phyloP scores from a whole-genome alignment of 2,888 invertebrate species.

The Rhagium mordax region DNA sequence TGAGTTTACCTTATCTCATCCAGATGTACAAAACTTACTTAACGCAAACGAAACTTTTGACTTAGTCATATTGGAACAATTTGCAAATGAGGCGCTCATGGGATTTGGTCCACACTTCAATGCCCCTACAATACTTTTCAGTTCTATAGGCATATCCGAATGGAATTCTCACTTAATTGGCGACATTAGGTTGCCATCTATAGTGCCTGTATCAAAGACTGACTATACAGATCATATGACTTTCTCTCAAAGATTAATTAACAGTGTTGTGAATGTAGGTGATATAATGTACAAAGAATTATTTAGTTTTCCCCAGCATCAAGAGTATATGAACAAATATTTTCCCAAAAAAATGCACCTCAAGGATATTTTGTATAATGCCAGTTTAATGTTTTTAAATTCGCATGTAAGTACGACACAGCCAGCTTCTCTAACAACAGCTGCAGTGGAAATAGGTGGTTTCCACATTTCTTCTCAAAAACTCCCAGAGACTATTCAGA shows the following conservation, averaged over 20 bases:
- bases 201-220: constrained; percentile 69
- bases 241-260: constrained; percentile 72
- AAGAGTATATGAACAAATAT: constrained; percentile 54
- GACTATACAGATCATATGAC: constrained; percentile 68
- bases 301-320: constrained; percentile 49
- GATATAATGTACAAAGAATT: constrained; percentile 50
- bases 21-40: constrained; percentile 59
- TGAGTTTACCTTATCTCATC: constrained; percentile 61
- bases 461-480: constrained; percentile 63
- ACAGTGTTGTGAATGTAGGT: constrained; percentile 66
- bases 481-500: constrained; percentile 60
- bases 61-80: constrained; percentile 69
- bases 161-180: constrained; percentile 72
- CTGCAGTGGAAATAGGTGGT: constrained; percentile 74
- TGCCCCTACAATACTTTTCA: constrained; percentile 66
- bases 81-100: constrained; percentile 70
- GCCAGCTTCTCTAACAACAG: constrained; percentile 70
- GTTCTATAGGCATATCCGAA: constrained; percentile 68
- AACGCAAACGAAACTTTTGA: constrained; percentile 66
- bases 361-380: constrained; percentile 53
- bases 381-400: constrained; percentile 58
- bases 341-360: constrained; percentile 57
- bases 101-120: constrained; percentile 67
- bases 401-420: constrained; percentile 71
- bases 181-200: constrained; percentile 69